Evolutionary conservation across 2,113 vertebrate species (phyloP).

Genomic region (rabbit (Oryctolagus cuniculus)): mOryCun1.1 NC_091440.1:63728001-63728500

Average conservation of each 20-base stretch:
- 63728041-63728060: too few species aligned
- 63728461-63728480: neutral
- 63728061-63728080: too few species aligned
- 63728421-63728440: neutral
- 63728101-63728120: too few species aligned
- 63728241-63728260: conserved; percentile 19
- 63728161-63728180: too few species aligned
- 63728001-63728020: too few species aligned
- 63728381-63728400: neutral
- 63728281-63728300: conserved; percentile 2
- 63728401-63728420: neutral
- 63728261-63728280: conserved; percentile 7
- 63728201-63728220: too few species aligned
- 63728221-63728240: conserved; percentile 6
- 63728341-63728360: neutral
- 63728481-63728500: neutral
- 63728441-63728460: neutral
- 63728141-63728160: too few species aligned
- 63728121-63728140: too few species aligned
- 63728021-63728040: too few species aligned
- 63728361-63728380: neutral
- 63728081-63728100: too few species aligned
- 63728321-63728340: neutral
- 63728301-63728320: conserved; percentile 16
- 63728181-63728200: too few species aligned